Evolutionary conservation across 2,888 invertebrate genomes (phyloP).

Genomic region (Thymelicus acteon): DNA sequence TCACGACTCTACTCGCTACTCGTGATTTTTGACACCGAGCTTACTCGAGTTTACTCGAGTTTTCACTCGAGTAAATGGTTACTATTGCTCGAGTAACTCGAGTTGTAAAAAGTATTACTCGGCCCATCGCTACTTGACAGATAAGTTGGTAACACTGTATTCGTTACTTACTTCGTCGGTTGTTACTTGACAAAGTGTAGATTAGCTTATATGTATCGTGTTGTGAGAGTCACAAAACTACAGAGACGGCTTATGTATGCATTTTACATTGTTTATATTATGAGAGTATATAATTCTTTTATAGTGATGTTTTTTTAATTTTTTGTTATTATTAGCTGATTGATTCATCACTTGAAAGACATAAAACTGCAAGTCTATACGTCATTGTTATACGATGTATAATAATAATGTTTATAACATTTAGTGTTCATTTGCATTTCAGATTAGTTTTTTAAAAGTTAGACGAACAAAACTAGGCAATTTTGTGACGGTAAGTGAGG

Average conservation of each 20-base stretch:
- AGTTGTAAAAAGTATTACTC: no score
- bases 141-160: no score
- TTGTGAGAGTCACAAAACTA: neutral
- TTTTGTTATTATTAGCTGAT: neutral
- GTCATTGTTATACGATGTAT: neutral
- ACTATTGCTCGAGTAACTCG: no score
- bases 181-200: neutral
- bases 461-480: neutral
- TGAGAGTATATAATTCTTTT: neutral
- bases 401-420: neutral
- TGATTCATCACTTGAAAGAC: no score
- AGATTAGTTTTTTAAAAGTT: neutral
- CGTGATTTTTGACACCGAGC: no score
- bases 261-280: neutral
- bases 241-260: neutral
- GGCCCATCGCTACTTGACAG: no score
- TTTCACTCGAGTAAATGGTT: no score
- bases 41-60: no score
- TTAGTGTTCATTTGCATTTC: conserved; percentile 16
- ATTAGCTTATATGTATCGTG: neutral
- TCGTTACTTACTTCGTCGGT: neutral
- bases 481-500: neutral
- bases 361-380: no score
- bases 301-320: no score
- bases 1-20: no score